Evolutionary conservation across 2,113 vertebrate species (phyloP).

Genomic region (Ivindomyrus marchei): DNA sequence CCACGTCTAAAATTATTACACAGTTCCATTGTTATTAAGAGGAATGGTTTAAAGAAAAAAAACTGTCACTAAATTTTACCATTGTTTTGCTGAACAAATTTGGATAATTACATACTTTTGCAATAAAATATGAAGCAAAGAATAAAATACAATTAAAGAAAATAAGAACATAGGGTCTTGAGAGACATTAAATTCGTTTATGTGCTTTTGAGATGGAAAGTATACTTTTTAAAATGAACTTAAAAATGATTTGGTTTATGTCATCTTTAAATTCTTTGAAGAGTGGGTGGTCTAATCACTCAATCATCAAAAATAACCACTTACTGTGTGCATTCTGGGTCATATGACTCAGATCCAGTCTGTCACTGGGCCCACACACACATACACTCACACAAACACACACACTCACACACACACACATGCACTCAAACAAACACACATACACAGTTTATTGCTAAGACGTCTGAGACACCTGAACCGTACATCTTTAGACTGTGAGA

Average conservation of each 20-base stretch:
- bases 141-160: slow-evolving; percentile 14
- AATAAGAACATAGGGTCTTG: background rate
- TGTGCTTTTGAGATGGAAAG: background rate
- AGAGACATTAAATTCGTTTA: background rate
- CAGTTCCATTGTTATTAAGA: background rate
- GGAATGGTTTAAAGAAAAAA: background rate
- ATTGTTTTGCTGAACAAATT: slow-evolving; percentile 22
- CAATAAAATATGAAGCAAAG: slow-evolving; percentile 2
- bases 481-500: background rate
- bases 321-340: background rate
- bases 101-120: slow-evolving; percentile 31
- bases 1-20: background rate
- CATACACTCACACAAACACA: background rate
- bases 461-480: background rate
- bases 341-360: background rate
- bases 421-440: background rate
- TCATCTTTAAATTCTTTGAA: background rate
- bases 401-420: background rate
- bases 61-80: background rate
- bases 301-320: background rate
- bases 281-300: background rate
- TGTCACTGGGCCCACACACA: slow-evolving; percentile 20
- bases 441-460: background rate
- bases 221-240: background rate
- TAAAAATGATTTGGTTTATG: background rate